Percentiles rank a stretch among this genome's conserved stretches.
These are phyloP conservation scores for Acleris literana DNA, from an alignment of 2,888 invertebrate genomes.

Conservation along the genomic window DNA sequence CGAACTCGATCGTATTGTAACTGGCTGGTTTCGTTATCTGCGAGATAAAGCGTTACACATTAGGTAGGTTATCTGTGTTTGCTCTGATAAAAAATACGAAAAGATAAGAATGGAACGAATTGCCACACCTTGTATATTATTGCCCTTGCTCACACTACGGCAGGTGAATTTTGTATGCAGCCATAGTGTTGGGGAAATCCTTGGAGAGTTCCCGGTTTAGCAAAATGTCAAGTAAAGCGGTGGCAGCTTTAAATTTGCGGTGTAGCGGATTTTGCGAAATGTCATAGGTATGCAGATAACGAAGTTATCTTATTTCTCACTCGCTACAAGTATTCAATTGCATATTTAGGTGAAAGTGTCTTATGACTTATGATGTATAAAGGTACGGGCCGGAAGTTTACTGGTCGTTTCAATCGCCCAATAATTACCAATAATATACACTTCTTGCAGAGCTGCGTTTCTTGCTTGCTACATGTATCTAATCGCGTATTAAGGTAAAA, in stretches of 20 bases:
- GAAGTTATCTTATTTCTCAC: background rate
- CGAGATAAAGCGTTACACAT: conserved; percentile 63
- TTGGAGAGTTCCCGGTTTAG: conserved; percentile 21
- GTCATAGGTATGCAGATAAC: conserved; percentile 1
- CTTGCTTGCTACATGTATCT: background rate
- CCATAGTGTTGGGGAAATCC: conserved; percentile 16
- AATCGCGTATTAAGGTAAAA: no score
- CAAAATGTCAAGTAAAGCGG: conserved; percentile 16
- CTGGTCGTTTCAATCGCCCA: no score
- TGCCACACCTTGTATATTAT: conserved; percentile 71
- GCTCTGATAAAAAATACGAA: conserved; percentile 70
- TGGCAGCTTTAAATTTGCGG: conserved; percentile 14
- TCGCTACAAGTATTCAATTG: no score
- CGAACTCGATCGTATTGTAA: conserved; percentile 59
- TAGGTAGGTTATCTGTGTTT: conserved; percentile 78
- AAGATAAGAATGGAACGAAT: conserved; percentile 63
- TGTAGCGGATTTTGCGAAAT: conserved; percentile 2
- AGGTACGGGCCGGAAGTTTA: no score
- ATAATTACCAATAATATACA: background rate
- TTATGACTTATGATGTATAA: no score
- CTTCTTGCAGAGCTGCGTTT: background rate
- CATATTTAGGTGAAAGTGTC: no score
- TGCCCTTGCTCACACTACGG: conserved; percentile 30
- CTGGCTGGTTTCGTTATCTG: conserved; percentile 61
- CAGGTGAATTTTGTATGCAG: conserved; percentile 30